A percentile compares a stretch with the other conserved stretches of the same genome.
Evolutionary conservation across 2,113 vertebrate genomes (phyloP).

Genomic region (Rana temporaria): DNA sequence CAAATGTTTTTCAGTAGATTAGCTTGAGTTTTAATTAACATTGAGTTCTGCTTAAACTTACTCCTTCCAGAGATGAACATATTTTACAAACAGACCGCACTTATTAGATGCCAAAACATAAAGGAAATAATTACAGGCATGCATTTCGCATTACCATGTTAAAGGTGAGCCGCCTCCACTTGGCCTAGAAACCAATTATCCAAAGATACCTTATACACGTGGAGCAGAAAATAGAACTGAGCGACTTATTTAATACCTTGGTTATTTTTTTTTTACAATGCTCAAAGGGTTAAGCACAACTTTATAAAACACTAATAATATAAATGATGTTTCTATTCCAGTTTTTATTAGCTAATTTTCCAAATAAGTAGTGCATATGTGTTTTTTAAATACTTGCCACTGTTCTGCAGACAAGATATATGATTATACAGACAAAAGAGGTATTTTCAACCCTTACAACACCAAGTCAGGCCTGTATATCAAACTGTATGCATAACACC

Average conservation of each 20-base stretch:
- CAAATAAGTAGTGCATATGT: slow-evolving; percentile 72
- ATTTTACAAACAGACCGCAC: too few species aligned
- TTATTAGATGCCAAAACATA: too few species aligned
- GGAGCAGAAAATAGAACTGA: background rate
- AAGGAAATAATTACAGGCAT: background rate
- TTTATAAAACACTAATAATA: slow-evolving; percentile 76
- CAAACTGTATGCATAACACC: slow-evolving; percentile 54
- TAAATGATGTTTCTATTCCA: slow-evolving; percentile 80
- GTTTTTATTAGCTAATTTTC: slow-evolving; percentile 70
- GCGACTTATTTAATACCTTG: slow-evolving; percentile 33
- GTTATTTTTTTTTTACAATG: slow-evolving; percentile 79
- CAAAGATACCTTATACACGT: background rate
- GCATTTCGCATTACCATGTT: background rate
- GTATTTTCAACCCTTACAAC: slow-evolving; percentile 7
- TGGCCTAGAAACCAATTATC: background rate
- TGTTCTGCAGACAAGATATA: slow-evolving; percentile 66
- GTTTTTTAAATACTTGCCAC: slow-evolving; percentile 63
- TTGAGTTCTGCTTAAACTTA: background rate
- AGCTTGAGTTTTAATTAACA: background rate
- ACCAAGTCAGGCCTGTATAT: slow-evolving; percentile 59
- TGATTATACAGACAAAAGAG: slow-evolving; percentile 61
- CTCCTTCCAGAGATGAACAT: background rate
- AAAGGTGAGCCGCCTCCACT: background rate
- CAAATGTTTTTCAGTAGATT: background rate
- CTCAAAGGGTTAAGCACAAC: slow-evolving; percentile 84